Evolutionary conservation across 2,113 vertebrate species (phyloP), one percentile per base, ranked within the genome.

Genomic region (Cottus gobio): DNA sequence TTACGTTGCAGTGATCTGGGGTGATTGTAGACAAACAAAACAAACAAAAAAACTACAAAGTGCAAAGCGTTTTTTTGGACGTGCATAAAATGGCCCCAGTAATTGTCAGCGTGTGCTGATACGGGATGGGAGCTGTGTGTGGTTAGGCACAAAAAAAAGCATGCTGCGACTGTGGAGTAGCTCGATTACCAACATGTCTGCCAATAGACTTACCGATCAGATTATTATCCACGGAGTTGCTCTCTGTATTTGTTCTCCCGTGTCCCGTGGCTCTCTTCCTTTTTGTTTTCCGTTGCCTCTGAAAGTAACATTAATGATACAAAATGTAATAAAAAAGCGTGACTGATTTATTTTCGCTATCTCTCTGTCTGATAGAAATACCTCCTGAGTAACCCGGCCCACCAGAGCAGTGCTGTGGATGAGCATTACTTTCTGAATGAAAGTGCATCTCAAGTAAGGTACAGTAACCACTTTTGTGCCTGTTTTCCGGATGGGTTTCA

Each of bases 371-470:
- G 12, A 61, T 68, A 96, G 95, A 96, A 96, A 83, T 95, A 94
- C 80, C 87, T 95, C 0, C 84, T 95, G 0, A 93, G 95, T 86
- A 95, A 95, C 91, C 95, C 95, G 1, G 93, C 94, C 46, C 95
- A 96, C 56, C 95, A 95, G 80, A 96, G 95, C 79, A 84, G 93
- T 56, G 90, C 93, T 46, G 95, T 96, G 71, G 95, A 96, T 12
- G 95, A 96, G 60, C 93, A 95, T 83, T 96, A 94, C 87, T 95
- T 96, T 85, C 68, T 95, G 74, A 96, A 96, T 76, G 95, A 96
- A 88, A 96, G 95, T 52, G 93, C 83, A 5, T 90, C 93, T 87
- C 95, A 96, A 95, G 94, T 96, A 20, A 91, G 93, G 95, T 96
- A 91, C 70, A 85, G 22, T 6, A 57, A 44, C 20, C 56, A 11